Conservation (phyloP, 1,140 invertebrate species). For the Drosophila sucinea region DNA sequence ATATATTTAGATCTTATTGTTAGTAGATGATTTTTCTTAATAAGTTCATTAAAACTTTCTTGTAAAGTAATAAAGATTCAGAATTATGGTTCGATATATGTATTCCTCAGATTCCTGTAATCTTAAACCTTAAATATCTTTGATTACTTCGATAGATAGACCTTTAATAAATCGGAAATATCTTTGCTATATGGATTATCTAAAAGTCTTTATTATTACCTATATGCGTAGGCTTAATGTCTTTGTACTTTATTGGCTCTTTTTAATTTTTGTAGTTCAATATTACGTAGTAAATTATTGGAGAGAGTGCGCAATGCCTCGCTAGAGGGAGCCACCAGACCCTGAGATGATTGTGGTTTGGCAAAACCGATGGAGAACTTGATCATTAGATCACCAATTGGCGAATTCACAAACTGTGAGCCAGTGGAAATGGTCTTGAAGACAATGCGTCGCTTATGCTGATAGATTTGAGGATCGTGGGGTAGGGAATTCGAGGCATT, state of each 20-base stretch:
- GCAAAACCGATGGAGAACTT: conserved; percentile 77
- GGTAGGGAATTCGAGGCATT: conserved; percentile 25
- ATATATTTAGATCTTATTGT: no score
- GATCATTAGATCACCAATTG: conserved; percentile 74
- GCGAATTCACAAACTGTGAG: conserved; percentile 71
- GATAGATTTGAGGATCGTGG: conserved; percentile 56
- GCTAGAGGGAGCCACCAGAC: conserved; percentile 19
- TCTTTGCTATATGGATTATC: no score
- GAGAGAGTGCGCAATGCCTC: conserved; percentile 56
- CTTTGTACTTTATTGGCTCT: conserved; percentile 46
- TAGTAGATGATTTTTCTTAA: no score
- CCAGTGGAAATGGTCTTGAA: conserved; percentile 77
- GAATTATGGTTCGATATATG: no score
- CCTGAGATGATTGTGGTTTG: conserved; percentile 37
- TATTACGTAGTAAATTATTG: conserved; percentile 52
- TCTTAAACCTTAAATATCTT: no score
- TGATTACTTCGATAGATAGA: no score
- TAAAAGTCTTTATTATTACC: no score
- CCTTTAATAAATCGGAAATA: no score
- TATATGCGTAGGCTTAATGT: conserved; percentile 10
- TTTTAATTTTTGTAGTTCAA: conserved; percentile 57
- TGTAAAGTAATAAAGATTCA: no score
- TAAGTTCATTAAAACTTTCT: no score
- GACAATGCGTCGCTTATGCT: conserved; percentile 72
- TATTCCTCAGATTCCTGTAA: no score